A percentile compares a stretch with the other conserved stretches of the same genome.
These are phyloP conservation scores for Gorsachius magnificus DNA, from an alignment of 2,797 vertebrate species.

Conservation along the genomic window DNA sequence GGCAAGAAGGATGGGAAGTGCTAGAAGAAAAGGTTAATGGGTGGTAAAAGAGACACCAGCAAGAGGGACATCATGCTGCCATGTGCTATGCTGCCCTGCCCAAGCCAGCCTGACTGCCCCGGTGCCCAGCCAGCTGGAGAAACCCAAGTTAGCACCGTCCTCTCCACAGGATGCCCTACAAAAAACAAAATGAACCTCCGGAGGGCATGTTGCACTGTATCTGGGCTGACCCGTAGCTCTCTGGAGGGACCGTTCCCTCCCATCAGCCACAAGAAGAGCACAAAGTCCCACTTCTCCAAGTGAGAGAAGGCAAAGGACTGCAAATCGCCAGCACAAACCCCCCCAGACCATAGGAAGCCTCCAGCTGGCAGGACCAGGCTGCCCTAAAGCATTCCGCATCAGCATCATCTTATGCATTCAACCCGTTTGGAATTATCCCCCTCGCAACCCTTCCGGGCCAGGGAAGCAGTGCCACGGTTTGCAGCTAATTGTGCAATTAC, in stretches of 20 bases:
- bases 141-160: background rate
- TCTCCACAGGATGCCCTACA: background rate
- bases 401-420: background rate
- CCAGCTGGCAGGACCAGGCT: background rate
- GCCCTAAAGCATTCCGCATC: background rate
- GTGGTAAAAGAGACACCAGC: background rate
- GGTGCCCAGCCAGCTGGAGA: background rate
- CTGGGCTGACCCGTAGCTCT: background rate
- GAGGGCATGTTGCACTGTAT: background rate
- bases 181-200: background rate
- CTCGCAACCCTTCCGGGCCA: fast-evolving
- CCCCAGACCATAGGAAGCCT: background rate
- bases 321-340: background rate
- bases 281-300: background rate
- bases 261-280: background rate
- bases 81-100: fast-evolving
- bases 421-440: background rate
- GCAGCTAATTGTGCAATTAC: background rate
- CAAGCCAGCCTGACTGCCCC: background rate
- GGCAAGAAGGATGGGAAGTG: background rate
- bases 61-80: fast-evolving
- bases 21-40: background rate
- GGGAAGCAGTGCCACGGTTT: background rate
- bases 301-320: background rate
- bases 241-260: background rate